Conservation (phyloP, 2,888 invertebrate genomes). For the Xestia c-nigrum region DNA sequence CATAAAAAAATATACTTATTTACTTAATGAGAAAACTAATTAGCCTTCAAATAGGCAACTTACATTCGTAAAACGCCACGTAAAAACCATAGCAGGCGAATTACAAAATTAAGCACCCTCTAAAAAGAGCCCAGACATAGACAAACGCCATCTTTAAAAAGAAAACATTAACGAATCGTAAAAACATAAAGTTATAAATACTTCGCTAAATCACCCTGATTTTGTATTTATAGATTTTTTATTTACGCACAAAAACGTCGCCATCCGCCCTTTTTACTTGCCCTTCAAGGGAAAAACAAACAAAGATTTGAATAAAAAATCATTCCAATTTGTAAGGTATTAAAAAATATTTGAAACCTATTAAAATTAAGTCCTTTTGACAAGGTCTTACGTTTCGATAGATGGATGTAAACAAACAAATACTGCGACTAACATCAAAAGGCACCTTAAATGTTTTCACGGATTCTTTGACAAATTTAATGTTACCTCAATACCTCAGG, state of each 20-base stretch:
- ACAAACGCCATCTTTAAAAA: constrained; percentile 2
- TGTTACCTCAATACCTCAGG: constrained; percentile 71
- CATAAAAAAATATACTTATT: too few species aligned
- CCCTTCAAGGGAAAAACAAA: constrained; percentile 43
- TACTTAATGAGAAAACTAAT: too few species aligned
- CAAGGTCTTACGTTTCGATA: constrained; percentile 54
- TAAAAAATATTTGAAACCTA: constrained; percentile 66
- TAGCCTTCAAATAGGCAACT: neutral
- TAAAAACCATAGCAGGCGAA: neutral
- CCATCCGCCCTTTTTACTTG: constrained; percentile 9
- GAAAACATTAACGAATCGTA: constrained; percentile 31
- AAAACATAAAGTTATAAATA: constrained; percentile 58
- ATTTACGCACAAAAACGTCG: constrained; percentile 24
- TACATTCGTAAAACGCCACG: neutral
- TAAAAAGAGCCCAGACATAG: neutral
- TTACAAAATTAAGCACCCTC: constrained; percentile 14
- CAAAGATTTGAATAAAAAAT: constrained; percentile 51
- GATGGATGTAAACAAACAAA: constrained; percentile 64
- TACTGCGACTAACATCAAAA: constrained; percentile 68
- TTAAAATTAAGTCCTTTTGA: constrained; percentile 67
- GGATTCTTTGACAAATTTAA: constrained; percentile 76
- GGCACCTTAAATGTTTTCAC: constrained; percentile 70
- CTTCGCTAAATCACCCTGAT: constrained; percentile 25
- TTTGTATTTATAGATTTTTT: constrained; percentile 34
- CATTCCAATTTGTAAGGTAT: constrained; percentile 51